Evolutionary conservation across 2,888 invertebrate genomes (phyloP), one percentile per base, ranked within the genome.

Genomic region (Patella pellucida): DNA sequence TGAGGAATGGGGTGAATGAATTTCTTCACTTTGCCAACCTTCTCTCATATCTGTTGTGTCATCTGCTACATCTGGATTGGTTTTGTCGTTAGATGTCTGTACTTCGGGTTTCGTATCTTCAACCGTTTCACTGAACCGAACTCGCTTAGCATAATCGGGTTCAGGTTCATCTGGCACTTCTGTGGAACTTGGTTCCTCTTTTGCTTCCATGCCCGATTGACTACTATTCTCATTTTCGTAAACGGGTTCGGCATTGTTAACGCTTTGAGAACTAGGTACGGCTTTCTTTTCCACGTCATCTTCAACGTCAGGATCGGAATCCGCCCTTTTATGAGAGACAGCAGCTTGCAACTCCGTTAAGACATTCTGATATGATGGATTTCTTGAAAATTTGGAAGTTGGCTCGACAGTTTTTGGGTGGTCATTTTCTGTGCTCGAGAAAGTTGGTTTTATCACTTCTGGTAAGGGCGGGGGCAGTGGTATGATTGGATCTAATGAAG

Each of bases 111-210:
- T 78, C 52, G 81, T 79, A 54, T 79, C 81, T 68, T 79, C 79
- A 2, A 83, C 82, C 74, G 81, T 76, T 9, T 76, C 71, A 3
- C 75, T 77, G 73, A 86, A 86, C 27, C 85, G 69, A 15, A 86
- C 86, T 71, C 81, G 83, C 76, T 86, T 86, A 11, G 79, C 78
- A 50, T 86, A 86, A 71, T 86, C 86, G 2, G 85, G 83, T 67
- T 82, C 77, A 1, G 85, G 86, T 76, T 85, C 86, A 9, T 82
- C 81, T 16, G 15, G 5, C 19, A 0, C 2, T n/a, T n/a, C 9
- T 19, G 16, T 19, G 9, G 16, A 11, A 56, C n/a, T n/a, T 19
- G n/a, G n/a, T 19, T n/a, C 16, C 14, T 56, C 56, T 19, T 56
- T 19, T 56, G 19, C n/a, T n/a, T 56, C 19, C 19, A 56, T 56